These are phyloP conservation scores for Callyntrura guangdongensis DNA, from an alignment of 2,888 invertebrate species.

Conservation along the genomic window DNA sequence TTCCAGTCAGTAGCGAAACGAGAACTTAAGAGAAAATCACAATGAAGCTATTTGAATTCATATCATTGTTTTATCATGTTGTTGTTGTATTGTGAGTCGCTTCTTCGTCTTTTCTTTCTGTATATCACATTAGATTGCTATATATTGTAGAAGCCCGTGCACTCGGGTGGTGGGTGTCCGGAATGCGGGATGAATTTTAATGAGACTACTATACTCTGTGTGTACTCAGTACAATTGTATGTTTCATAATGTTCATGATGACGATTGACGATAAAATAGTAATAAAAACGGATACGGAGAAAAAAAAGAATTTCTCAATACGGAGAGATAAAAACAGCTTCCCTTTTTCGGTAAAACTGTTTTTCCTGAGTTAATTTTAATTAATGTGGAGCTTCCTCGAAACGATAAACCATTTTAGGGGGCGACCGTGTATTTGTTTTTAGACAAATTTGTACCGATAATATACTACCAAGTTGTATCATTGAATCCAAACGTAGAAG, in stretches of 20 bases:
- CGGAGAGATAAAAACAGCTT: constrained; percentile 26
- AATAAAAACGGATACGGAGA: constrained; percentile 4
- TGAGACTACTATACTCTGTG: not conserved
- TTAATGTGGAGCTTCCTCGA: not conserved
- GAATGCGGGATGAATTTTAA: constrained; percentile 48
- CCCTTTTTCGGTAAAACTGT: not conserved
- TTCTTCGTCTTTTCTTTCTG: not conserved
- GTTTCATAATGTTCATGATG: too few relatives aligned
- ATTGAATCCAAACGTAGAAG: not conserved
- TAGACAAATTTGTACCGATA: not conserved
- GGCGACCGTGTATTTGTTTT: not conserved
- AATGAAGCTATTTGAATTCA: constrained; percentile 67
- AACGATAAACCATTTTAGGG: not conserved
- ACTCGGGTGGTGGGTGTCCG: constrained; percentile 2
- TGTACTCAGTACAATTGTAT: not conserved
- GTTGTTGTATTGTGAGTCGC: not conserved
- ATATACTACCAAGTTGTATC: not conserved
- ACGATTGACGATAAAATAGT: too few relatives aligned
- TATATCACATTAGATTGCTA: not conserved
- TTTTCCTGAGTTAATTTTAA: constrained; percentile 40
- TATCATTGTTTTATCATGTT: constrained; percentile 38
- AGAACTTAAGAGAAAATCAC: constrained; percentile 31
- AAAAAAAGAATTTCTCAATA: not conserved
- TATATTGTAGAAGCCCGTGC: not conserved
- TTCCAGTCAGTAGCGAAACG: constrained; percentile 27